phyloP scores from a whole-genome alignment of 92 coral and sea anemone genomes.

The Paramuricea clavata region DNA sequence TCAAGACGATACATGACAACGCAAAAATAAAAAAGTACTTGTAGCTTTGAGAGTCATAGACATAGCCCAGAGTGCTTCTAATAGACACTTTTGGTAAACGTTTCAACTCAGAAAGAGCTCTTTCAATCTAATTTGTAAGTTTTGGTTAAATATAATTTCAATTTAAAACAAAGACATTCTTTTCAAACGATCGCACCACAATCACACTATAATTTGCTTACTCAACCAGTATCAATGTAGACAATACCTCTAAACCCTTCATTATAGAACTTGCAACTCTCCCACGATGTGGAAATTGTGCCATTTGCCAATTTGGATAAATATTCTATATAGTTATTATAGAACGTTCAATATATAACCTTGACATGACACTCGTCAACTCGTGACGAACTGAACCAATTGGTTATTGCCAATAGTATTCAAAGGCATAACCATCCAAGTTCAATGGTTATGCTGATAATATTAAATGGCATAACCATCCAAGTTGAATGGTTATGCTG shows the following conservation, averaged over 20 bases:
- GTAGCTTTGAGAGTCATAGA: not conserved
- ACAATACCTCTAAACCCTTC: not conserved
- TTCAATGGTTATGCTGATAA: no score
- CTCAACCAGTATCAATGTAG: not conserved
- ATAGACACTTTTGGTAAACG: no score
- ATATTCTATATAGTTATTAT: not conserved
- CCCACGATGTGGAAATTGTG: conserved; percentile 11
- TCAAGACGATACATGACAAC: no score
- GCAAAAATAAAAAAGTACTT: not conserved
- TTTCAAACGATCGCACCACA: not conserved
- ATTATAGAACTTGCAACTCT: not conserved
- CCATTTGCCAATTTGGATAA: not conserved
- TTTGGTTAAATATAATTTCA: not conserved
- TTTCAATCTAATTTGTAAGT: not conserved
- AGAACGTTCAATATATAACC: not conserved
- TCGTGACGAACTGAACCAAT: no score
- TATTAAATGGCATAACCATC: no score
- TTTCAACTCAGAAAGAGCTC: not conserved
- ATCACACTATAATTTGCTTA: conserved; percentile 7
- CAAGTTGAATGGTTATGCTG: no score
- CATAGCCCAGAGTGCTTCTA: no score
- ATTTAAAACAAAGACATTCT: conserved; percentile 4
- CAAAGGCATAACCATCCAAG: no score
- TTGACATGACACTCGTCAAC: no score
- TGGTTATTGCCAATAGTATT: no score